phyloP scores from a whole-genome alignment of 1,140 invertebrate species.

The Nymphalis io region DNA sequence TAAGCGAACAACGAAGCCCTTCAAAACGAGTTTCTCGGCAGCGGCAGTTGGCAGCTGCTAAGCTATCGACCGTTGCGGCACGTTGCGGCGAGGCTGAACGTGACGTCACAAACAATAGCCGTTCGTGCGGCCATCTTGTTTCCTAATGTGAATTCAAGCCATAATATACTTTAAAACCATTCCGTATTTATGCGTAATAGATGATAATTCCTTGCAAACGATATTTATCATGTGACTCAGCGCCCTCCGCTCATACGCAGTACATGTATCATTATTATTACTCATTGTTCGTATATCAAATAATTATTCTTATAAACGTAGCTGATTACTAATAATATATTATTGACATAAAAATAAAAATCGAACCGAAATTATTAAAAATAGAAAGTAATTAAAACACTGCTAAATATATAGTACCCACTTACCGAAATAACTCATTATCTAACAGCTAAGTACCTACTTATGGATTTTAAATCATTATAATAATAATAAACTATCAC shows the following conservation, averaged over 20 bases:
- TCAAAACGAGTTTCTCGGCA: slow-evolving; percentile 2
- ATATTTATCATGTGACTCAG: neutral
- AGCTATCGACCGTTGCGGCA: slow-evolving; percentile 34
- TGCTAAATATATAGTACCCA: too few relatives aligned
- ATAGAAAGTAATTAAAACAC: neutral
- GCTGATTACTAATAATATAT: too few relatives aligned
- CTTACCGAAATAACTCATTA: too few relatives aligned
- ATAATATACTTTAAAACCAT: slow-evolving; percentile 9
- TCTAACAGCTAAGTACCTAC: too few relatives aligned
- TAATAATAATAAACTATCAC: too few relatives aligned
- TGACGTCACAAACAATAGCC: slow-evolving; percentile 36
- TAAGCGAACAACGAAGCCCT: slow-evolving; percentile 28
- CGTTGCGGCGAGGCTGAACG: slow-evolving; percentile 8
- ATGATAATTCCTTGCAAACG: neutral
- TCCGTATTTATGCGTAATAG: neutral
- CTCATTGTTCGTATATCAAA: neutral
- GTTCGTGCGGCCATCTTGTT: slow-evolving; percentile 39
- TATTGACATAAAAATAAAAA: neutral
- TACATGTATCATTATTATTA: slow-evolving; percentile 9
- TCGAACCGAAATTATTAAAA: neutral
- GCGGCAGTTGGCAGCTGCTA: slow-evolving; percentile 32
- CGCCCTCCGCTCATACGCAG: neutral
- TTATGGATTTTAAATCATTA: too few relatives aligned
- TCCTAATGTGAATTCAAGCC: neutral
- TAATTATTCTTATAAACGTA: neutral